phyloP scores from a whole-genome alignment of 2,113 vertebrate species.

The Triplophysa dalaica region DNA sequence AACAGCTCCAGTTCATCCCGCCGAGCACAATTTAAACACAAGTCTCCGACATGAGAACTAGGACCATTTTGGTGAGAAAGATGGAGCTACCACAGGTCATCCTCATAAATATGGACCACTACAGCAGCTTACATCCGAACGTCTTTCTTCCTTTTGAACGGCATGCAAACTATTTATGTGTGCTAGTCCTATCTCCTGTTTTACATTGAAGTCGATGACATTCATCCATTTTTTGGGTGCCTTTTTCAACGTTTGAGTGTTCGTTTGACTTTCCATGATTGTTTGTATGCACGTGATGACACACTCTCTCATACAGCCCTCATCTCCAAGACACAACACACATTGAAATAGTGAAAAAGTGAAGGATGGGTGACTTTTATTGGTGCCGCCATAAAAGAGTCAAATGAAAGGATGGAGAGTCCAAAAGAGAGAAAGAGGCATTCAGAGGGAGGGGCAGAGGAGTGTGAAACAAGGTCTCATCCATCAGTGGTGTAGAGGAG shows the following conservation, averaged over 20 bases:
- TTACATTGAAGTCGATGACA: too few species aligned
- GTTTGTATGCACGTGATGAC: conserved; percentile 43
- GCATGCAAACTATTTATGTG: too few species aligned
- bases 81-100: too few species aligned
- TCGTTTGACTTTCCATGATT: neutral
- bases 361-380: conserved; percentile 83
- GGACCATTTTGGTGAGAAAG: too few species aligned
- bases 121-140: too few species aligned
- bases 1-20: too few species aligned
- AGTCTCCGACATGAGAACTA: too few species aligned
- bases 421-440: conserved; percentile 72
- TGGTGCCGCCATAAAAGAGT: conserved; percentile 75
- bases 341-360: conserved; percentile 65
- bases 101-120: too few species aligned
- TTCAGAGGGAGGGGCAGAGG: conserved; percentile 71
- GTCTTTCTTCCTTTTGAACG: too few species aligned
- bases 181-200: too few species aligned
- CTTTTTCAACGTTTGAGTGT: neutral
- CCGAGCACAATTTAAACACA: too few species aligned
- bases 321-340: conserved; percentile 52
- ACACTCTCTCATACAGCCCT: conserved; percentile 73
- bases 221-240: neutral
- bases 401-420: conserved; percentile 75
- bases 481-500: conserved; percentile 78
- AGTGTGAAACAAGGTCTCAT: conserved; percentile 80